Conservation (phyloP, 2,888 invertebrate species). For the Ophion obscuratus region DNA sequence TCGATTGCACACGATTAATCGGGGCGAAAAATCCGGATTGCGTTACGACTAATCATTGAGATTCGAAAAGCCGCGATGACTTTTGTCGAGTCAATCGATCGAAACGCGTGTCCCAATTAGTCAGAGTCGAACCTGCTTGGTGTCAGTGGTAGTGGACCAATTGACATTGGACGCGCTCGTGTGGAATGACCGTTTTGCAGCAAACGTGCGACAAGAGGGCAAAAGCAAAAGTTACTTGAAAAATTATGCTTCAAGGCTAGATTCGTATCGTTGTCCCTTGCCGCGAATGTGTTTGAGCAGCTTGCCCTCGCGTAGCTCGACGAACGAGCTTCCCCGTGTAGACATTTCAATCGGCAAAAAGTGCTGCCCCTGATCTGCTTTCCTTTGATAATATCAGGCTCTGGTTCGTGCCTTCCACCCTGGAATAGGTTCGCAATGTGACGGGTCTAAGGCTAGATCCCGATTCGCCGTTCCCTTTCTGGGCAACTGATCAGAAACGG, state of each 20-base stretch:
- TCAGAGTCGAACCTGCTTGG: slow-evolving; percentile 15
- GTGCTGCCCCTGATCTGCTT: too few species aligned
- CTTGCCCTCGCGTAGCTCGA: neutral
- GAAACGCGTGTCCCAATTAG: slow-evolving; percentile 43
- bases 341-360: too few species aligned
- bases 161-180: slow-evolving; percentile 10
- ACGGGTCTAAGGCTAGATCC: too few species aligned
- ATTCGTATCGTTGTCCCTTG: slow-evolving; percentile 74
- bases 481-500: too few species aligned
- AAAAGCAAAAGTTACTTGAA: slow-evolving; percentile 60
- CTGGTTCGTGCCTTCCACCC: too few species aligned
- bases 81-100: slow-evolving; percentile 37
- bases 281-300: neutral
- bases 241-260: slow-evolving; percentile 74
- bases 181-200: slow-evolving; percentile 29
- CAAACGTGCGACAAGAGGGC: slow-evolving; percentile 18
- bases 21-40: too few species aligned
- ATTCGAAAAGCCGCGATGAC: neutral
- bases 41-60: neutral
- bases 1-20: too few species aligned
- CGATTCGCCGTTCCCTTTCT: too few species aligned
- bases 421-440: too few species aligned
- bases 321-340: neutral
- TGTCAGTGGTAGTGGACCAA: neutral
- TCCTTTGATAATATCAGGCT: too few species aligned